These are phyloP conservation scores for Psittacara wagleri DNA, from an alignment of 2,113 vertebrate species.

Conservation along the genomic window DNA sequence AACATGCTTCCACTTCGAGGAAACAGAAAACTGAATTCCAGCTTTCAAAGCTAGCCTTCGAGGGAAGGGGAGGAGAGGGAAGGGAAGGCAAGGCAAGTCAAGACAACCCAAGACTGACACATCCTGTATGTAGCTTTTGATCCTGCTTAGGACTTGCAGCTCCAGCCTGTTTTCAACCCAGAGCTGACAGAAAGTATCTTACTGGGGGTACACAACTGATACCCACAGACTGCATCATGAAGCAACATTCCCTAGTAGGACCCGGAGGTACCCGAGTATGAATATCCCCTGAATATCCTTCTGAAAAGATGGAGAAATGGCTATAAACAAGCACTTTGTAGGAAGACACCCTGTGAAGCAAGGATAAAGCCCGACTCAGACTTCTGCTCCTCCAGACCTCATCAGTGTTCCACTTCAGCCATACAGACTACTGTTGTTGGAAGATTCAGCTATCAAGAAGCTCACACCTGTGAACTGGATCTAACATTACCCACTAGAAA, in stretches of 20 bases:
- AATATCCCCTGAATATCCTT: no score
- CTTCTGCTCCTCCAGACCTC: not conserved
- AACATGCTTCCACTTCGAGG: not conserved
- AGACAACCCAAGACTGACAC: not conserved
- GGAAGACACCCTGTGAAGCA: not conserved
- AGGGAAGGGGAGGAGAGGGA: not conserved
- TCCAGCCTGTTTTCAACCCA: not conserved
- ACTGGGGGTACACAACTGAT: not conserved
- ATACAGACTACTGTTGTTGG: not conserved
- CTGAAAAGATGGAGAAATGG: not conserved
- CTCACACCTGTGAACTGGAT: fast-evolving
- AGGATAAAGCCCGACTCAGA: not conserved
- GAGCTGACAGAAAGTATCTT: not conserved
- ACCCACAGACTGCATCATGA: not conserved
- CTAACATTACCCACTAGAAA: not conserved
- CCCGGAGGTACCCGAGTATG: not conserved
- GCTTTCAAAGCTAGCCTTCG: not conserved
- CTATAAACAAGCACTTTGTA: not conserved
- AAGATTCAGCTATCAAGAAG: not conserved
- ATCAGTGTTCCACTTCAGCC: not conserved
- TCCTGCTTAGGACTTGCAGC: not conserved
- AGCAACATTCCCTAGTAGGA: not conserved
- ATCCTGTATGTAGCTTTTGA: not conserved
- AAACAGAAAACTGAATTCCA: not conserved
- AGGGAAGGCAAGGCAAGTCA: not conserved